Evolutionary conservation across 2,888 invertebrate species (phyloP), one percentile per base, ranked within the genome.

Genomic region (Stenolophus ochropezus): DNA sequence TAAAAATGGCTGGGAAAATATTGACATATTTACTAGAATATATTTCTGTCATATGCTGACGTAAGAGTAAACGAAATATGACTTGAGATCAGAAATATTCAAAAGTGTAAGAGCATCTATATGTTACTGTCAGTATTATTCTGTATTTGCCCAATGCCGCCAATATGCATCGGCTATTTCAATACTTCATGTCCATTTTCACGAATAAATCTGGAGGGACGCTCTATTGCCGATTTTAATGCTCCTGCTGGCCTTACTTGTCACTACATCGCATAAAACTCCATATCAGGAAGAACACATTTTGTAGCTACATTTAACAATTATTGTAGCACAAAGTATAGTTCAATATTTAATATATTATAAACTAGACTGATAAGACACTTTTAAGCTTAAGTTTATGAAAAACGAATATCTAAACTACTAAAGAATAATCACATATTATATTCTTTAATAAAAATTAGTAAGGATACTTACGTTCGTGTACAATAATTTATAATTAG

Each of bases 11-110:
- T 61, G 5, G 42, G 47, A 14, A 58, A 77, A 77, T 77, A 77
- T 77, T 77, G 77, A 77, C 77, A 77, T 77, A 77, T 77, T 61
- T 77, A 77, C 65, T 47, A 77, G 23, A 58, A 77, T 77, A 77
- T 49, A 61, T 77, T 77, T 77, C 77, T 77, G 61, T 77, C 77
- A 61, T 20, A 33, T 58, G 58, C 21, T 56, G 76, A 76, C 58
- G 49, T 76, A 27, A 76, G 42, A 56, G 76, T 58, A 58, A 21
- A 76, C 33, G 58, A 58, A 61, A 77, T 77, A 77, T 69, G 78
- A 65, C 25, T 78, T 21, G 78, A 61, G 49, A 69, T 78, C 78
- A 78, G 65, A 78, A 16, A 78, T 78, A 78, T 78, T 78, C 78
- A 78, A 65, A 78, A 78, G 51, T 69, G 16, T 78, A 69, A 78